Evolutionary conservation across 2,888 invertebrate genomes (phyloP).

Genomic region (Eupsilia transversa): DNA sequence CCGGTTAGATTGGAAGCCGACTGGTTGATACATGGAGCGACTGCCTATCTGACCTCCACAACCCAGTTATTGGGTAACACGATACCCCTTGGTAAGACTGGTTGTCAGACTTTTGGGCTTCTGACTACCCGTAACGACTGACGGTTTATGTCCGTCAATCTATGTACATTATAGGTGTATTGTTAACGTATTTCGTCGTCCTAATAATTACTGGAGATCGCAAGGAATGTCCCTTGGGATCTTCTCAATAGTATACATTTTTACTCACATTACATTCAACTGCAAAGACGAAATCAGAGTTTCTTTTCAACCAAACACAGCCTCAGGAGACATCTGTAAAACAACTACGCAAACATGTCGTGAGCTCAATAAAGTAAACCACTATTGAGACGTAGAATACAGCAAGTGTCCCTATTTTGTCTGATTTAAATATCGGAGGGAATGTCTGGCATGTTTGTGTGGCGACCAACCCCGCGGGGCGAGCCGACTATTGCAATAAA

Average conservation of each 20-base stretch:
- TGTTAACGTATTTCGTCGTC: not conserved
- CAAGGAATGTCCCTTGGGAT: not conserved
- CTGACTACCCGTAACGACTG: too few species aligned
- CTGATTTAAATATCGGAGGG: conserved; percentile 64
- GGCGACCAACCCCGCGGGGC: conserved; percentile 51
- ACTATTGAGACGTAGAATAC: conserved; percentile 59
- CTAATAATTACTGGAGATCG: not conserved
- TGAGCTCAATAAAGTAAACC: conserved; percentile 52
- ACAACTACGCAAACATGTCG: conserved; percentile 28
- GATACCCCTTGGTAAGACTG: too few species aligned
- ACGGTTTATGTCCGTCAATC: not conserved
- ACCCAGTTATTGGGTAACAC: too few species aligned
- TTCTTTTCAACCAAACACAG: not conserved
- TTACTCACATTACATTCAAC: not conserved
- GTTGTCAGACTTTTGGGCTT: too few species aligned
- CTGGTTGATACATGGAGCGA: too few species aligned
- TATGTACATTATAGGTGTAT: not conserved
- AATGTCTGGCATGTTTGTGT: conserved; percentile 55
- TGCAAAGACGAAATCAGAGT: not conserved
- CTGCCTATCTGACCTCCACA: too few species aligned
- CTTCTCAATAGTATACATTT: not conserved
- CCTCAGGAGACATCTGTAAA: conserved; percentile 27
- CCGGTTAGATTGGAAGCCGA: too few species aligned
- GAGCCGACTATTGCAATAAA: conserved; percentile 63
- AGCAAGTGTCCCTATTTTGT: conserved; percentile 63